Percentiles rank a stretch among this genome's conserved stretches.
Evolutionary conservation across 2,797 vertebrate species (phyloP).

Genomic region (Myiothlypis coronata): DNA sequence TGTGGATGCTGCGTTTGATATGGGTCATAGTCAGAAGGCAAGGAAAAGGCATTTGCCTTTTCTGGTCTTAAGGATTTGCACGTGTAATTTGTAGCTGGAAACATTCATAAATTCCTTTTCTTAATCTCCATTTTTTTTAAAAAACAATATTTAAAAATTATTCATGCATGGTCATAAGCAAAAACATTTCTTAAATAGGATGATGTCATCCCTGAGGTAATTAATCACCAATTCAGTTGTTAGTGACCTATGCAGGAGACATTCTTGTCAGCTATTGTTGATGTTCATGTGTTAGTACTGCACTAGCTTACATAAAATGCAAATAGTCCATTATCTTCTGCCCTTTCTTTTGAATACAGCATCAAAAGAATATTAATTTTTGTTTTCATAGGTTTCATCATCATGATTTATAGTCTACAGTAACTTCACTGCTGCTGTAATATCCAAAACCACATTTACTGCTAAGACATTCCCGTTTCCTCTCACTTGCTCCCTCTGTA

Average conservation of each 20-base stretch:
- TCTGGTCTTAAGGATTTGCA: not conserved
- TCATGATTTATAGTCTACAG: slow-evolving; percentile 62
- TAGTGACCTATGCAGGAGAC: not conserved
- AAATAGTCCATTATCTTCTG: slow-evolving; percentile 1
- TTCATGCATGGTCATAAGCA: not conserved
- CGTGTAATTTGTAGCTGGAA: not conserved
- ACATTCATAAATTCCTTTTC: not conserved
- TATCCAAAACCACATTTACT: slow-evolving; percentile 58
- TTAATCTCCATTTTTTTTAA: not conserved
- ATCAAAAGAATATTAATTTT: slow-evolving; percentile 60
- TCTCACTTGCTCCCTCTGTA: slow-evolving; percentile 69
- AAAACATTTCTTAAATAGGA: not conserved
- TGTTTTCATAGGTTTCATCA: slow-evolving; percentile 69
- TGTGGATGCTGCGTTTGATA: not conserved
- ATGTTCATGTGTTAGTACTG: not conserved
- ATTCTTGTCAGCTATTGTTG: not conserved
- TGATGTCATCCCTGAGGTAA: not conserved
- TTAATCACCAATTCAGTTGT: not conserved
- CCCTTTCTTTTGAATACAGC: slow-evolving; percentile 26
- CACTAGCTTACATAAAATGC: not conserved
- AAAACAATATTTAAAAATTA: not conserved
- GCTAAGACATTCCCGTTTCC: slow-evolving; percentile 61
- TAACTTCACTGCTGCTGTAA: slow-evolving; percentile 67
- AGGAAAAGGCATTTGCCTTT: not conserved
- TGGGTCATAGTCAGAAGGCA: not conserved